Base-by-base conservation (phyloP, 37 sponge, comb jelly and placozoan genomes). In the Spongilla lacustris region DNA sequence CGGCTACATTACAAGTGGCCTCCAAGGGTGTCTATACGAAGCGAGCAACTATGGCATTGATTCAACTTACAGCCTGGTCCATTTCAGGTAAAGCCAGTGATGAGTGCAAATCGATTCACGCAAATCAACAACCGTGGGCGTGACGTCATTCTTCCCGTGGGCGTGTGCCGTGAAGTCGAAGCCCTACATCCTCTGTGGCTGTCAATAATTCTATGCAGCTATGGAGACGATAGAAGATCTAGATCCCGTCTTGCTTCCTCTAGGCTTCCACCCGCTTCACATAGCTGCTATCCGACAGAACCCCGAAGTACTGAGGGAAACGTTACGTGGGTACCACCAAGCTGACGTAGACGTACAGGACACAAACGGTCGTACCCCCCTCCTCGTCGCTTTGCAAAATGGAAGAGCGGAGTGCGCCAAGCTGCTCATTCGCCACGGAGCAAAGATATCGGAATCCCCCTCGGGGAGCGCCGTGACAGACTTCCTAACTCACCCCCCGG, bases 211-310 rank as follows among this genome's bases (percentile, higher is more conserved):
- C n/a, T n/a, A n/a, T 74, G 0, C 36, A 74, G 12, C 75, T 74
- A 83, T 83, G 83, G 70, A 71, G 74, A 83, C 34, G 36, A 46
- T 76, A 36, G 23, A 67, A 0, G 83, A 82, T 23, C 50, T 91
- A 12, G 76, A 79, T 75, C 41, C 69, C 0, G 81, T 74, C 23
- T 36, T 91, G 17, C 50, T 87, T 11, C 92, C 88, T n/a, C 9
- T 23, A 0, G 83, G 88, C 24, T 36, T 71, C 87, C 79, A 84
- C 13, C 68, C 83, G 11, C 69, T 91, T 28, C 92, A 91, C 74
- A 66, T 87, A 36, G 92, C 84, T 2, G 92, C 83, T 69, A 82
- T 79, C 12, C 75, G 71, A 21, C 38, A 73, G 24, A 73, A 87
- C 27, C 68, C 68, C 26, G 11, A 68, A 12, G 17, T 69, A 0